Percentiles rank a stretch among this genome's conserved stretches.
These are phyloP conservation scores for Drosophila neutralis DNA, from an alignment of 2,888 invertebrate species.

Conservation along the genomic window DNA sequence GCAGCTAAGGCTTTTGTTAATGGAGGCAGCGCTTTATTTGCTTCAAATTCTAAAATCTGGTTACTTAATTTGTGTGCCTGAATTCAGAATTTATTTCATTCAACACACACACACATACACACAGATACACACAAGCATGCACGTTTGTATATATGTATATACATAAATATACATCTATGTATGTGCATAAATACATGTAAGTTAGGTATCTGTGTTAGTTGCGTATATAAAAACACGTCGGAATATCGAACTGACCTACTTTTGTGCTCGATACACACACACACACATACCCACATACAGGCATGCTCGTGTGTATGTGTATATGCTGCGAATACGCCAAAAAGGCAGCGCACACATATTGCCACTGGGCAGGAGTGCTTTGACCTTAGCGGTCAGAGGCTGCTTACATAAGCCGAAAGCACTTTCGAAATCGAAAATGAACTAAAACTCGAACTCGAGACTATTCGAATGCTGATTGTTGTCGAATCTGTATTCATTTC, in stretches of 20 bases:
- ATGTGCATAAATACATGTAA: conserved; percentile 28
- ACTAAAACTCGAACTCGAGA: conserved; percentile 6
- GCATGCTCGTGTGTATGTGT: conserved; percentile 18
- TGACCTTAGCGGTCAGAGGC: conserved; percentile 70
- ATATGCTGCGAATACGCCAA: conserved; percentile 42
- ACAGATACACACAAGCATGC: not conserved
- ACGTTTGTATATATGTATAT: not conserved
- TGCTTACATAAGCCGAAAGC: conserved; percentile 65
- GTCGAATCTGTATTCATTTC: conserved; percentile 5
- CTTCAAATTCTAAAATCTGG: conserved; percentile 1
- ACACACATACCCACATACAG: conserved; percentile 1
- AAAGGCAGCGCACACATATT: conserved; percentile 44
- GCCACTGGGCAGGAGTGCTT: conserved; percentile 70
- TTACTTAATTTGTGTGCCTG: conserved; percentile 23
- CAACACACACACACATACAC: conserved; percentile 1
- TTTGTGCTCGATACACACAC: conserved; percentile 54
- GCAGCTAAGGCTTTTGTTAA: not conserved
- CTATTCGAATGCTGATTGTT: not conserved
- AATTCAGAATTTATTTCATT: conserved; percentile 32
- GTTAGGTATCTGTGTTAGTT: conserved; percentile 25
- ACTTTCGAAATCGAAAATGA: conserved; percentile 4
- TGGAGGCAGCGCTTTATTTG: not conserved
- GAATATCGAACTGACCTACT: conserved; percentile 81
- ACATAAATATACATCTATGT: not conserved
- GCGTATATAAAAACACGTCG: conserved; percentile 55